Percentiles rank a stretch among this genome's conserved stretches.
Evolutionary conservation across 2,113 vertebrate species (phyloP).

Genomic region (Bambusicola thoracicus): DNA sequence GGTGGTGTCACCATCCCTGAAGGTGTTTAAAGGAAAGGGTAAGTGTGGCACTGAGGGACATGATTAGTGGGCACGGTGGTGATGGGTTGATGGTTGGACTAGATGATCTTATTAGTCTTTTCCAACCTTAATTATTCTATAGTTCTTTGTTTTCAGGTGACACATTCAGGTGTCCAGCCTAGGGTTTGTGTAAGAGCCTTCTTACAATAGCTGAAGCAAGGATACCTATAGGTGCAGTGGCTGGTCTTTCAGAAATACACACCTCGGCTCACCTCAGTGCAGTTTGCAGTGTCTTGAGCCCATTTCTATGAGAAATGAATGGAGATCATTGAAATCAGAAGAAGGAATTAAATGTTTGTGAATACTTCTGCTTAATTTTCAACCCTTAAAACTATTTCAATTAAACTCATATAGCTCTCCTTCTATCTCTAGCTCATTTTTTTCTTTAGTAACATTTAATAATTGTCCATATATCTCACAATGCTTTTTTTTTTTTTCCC

Average conservation of each 20-base stretch:
- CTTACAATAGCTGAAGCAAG: accelerated
- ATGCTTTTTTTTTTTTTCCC: background rate
- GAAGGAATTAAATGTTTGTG: background rate
- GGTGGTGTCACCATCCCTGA: too few species aligned
- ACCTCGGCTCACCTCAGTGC: background rate
- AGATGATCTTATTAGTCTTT: too few species aligned
- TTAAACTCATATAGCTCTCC: background rate
- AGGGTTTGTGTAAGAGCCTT: background rate
- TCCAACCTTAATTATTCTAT: too few species aligned
- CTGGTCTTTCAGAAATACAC: background rate
- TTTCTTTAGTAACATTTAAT: background rate
- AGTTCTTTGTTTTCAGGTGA: background rate
- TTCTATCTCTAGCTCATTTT: background rate
- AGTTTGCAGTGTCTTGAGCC: background rate
- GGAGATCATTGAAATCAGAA: background rate
- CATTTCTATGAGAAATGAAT: background rate
- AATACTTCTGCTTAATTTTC: background rate
- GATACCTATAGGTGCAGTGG: background rate
- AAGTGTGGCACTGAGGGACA: too few species aligned
- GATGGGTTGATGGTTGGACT: too few species aligned
- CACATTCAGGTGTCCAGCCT: background rate
- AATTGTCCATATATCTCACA: background rate
- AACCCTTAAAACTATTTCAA: background rate
- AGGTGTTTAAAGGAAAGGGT: too few species aligned
- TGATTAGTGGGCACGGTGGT: too few species aligned